A percentile compares a stretch with the other conserved stretches of the same genome.
Evolutionary conservation across 2,797 vertebrate species (phyloP).

Genomic region (Coluber constrictor): DNA sequence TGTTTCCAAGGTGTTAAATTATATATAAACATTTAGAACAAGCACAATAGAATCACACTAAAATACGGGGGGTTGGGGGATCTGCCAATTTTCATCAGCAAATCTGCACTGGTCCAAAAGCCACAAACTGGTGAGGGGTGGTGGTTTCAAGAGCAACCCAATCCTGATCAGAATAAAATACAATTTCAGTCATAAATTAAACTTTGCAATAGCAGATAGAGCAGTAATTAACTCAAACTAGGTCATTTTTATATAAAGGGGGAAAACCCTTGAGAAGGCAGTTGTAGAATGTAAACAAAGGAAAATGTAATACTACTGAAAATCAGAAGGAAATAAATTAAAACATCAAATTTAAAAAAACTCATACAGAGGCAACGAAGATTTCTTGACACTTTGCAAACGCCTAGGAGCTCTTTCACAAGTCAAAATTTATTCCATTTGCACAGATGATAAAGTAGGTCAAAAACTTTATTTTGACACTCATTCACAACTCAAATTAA

Average conservation of each 20-base stretch:
- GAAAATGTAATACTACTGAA: neutral
- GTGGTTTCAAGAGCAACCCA: neutral
- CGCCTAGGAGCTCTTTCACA: conserved; percentile 1
- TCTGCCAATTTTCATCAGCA: neutral
- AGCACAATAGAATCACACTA: neutral
- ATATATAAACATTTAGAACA: neutral
- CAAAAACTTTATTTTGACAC: conserved; percentile 23
- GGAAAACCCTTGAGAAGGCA: neutral
- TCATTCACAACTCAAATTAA: conserved; percentile 20
- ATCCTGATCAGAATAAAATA: neutral
- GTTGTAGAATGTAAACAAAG: neutral
- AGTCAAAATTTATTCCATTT: neutral
- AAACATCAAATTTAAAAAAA: neutral
- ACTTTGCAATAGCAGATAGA: neutral
- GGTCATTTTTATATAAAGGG: neutral
- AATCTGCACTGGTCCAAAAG: neutral
- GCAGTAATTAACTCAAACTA: conserved; percentile 11
- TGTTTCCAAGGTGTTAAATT: neutral
- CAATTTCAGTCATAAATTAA: neutral
- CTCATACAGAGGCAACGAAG: conserved; percentile 16
- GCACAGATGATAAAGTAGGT: conserved; percentile 1
- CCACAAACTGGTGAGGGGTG: neutral
- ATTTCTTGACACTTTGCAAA: conserved; percentile 39
- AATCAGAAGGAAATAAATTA: conserved; percentile 11
- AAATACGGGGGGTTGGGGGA: fast-evolving